Base-by-base conservation (phyloP, 2,113 vertebrate genomes). In the Anoplopoma fimbria region DNA sequence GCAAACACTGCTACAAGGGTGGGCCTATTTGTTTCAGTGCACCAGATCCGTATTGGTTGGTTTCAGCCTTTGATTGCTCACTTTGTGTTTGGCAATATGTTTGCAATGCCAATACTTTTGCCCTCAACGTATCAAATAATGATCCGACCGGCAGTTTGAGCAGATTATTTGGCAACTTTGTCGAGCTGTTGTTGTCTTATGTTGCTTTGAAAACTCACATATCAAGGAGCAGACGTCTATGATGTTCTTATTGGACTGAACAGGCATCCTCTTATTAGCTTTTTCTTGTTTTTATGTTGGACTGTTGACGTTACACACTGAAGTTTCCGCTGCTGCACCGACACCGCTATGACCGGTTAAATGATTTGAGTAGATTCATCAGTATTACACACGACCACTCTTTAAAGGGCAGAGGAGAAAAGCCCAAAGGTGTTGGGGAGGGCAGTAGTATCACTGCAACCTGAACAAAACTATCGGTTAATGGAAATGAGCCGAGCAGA, bases 331-430 rank as follows among this genome's bases (percentile, higher is more conserved):
- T 65, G 27, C 69, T 45, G 69, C 49, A 33, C 8, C 2, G 25
- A 33, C n/a, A 62, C 67, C 40, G 55, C 51, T 49, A 17, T 55
- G 51, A 67, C 57, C 60, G 60, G 70, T 69, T 83, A 69, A 42
- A 82, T 51, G 19, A 62, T 3, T 1, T 40, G 60, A 75, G 78
- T 25, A 53, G 69, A 87, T 63, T 38, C 36, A 85, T 78, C 53
- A 40, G 58, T 49, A 53, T 68, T 63, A 69, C 25, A 67, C 3
- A 76, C 58, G 61, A 34, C 34, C 15, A 36, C 61, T 79, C 6
- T 31, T 9, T 1, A 49, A 79, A 70, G 15, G 62, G 64, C 31
- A 79, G 62, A 53, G 38, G 49, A 63, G 73, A 40, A 81, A 60
- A 79, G 69, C 29, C 74, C 31, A 57, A 31, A 78, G 61, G 69